A percentile compares a stretch with the other conserved stretches of the same genome.
These are phyloP conservation scores for Chionodraco myersi DNA, from an alignment of 2,113 vertebrate species.

Conservation along the genomic window DNA sequence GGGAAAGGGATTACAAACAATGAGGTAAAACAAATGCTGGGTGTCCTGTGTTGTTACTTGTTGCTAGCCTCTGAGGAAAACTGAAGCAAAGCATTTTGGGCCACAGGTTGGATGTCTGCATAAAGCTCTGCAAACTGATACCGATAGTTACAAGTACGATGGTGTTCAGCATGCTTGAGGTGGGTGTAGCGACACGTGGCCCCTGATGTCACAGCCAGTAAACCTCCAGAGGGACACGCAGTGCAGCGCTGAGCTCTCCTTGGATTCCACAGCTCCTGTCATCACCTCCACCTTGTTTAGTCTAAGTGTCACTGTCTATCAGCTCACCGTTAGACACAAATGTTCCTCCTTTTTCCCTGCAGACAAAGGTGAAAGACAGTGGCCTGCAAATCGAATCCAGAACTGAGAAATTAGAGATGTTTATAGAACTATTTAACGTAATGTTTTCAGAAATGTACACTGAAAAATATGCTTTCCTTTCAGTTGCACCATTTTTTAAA, in stretches of 20 bases:
- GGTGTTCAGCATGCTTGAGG: conserved; percentile 3
- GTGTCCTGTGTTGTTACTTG: no score
- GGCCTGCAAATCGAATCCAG: conserved; percentile 45
- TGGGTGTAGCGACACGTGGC: conserved; percentile 25
- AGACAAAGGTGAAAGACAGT: conserved; percentile 26
- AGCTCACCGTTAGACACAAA: conserved; percentile 56
- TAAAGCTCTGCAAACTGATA: neutral
- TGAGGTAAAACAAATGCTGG: no score
- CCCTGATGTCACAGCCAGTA: conserved; percentile 57
- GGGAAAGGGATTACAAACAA: no score
- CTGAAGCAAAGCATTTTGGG: no score
- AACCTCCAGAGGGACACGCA: conserved; percentile 57
- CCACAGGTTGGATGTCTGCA: neutral
- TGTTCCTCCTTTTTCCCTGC: conserved; percentile 33
- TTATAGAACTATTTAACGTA: neutral
- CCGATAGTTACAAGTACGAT: neutral
- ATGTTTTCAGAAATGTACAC: neutral
- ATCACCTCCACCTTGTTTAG: conserved; percentile 77
- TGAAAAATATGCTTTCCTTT: neutral
- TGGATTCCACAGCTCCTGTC: conserved; percentile 70
- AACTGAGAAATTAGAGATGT: conserved; percentile 8
- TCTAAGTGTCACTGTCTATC: conserved; percentile 77
- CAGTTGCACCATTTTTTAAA: neutral
- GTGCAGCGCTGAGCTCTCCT: conserved; percentile 36
- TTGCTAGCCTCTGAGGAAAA: no score